Evolutionary conservation across 2,888 invertebrate species (phyloP), one percentile per base, ranked within the genome.

Genomic region (Heliconius charithonia): DNA sequence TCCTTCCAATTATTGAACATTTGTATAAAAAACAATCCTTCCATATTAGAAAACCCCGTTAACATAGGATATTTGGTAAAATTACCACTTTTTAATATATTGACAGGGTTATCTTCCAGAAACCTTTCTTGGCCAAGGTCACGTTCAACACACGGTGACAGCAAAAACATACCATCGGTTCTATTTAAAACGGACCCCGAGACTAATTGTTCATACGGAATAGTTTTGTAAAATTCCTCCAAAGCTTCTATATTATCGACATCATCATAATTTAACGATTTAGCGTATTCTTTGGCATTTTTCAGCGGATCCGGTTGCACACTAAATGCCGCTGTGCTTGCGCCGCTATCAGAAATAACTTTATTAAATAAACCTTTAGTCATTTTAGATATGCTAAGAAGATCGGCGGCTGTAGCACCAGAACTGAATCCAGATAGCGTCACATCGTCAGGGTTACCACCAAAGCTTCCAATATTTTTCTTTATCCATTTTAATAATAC

Each of bases 141-240:
- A 9, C 80, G 81, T 79, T 88, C 87, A 9, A 87, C 81, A 75
- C 88, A 87, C 3, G 86, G 86, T 7, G 83, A 67, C 63, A 87
- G 83, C 1, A 81, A 78, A 72, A 85, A 85, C 22, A 83, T 83
- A 0, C 84, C 82, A 80, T 87, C 85, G 4, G 77, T 75, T 78
- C 78, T 83, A 71, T 80, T 65, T 9, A 85, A 45, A 72, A 85
- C 84, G 6, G 77, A 0, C 56, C 81, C 81, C 27, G 83, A 79
- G n/a, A 81, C 84, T 45, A 92, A 82, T 22, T 81, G 7, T 25
- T 89, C 87, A 45, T 84, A 83, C 0, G 89, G 56, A 0, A 83
- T 71, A 9, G 83, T 85, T 75, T 85, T 89, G 75, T 87, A 91
- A 80, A 91, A 91, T 4, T 87, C 65, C 85, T 89, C 89, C 19